These are phyloP conservation scores for Ceramica pisi DNA, from an alignment of 2,888 invertebrate genomes.

Conservation along the genomic window DNA sequence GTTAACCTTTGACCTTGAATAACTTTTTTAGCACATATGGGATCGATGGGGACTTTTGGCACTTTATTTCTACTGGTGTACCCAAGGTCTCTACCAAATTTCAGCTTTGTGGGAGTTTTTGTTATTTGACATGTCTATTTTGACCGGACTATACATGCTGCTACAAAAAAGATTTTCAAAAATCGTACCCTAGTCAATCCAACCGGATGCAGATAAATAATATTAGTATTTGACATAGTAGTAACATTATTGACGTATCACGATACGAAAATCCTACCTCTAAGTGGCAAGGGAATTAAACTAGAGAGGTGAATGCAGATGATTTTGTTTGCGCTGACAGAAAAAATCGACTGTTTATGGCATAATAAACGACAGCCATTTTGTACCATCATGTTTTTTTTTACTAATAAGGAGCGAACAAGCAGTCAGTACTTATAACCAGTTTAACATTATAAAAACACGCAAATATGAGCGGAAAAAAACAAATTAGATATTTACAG, in stretches of 20 bases:
- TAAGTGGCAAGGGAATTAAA: not conserved
- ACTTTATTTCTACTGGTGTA: too few relatives aligned
- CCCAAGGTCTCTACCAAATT: too few relatives aligned
- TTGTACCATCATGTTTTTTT: slow-evolving; percentile 26
- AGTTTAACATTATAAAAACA: not conserved
- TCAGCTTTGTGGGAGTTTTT: too few relatives aligned
- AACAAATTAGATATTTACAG: slow-evolving; percentile 2
- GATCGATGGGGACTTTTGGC: too few relatives aligned
- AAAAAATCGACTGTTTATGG: not conserved
- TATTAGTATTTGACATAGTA: not conserved
- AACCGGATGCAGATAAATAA: not conserved
- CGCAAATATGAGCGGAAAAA: slow-evolving; percentile 1
- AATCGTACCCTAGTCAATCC: not conserved
- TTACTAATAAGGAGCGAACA: not conserved
- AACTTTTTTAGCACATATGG: too few relatives aligned
- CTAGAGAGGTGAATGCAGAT: not conserved
- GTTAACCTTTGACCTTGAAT: too few relatives aligned
- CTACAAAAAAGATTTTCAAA: not conserved
- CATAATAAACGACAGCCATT: slow-evolving; percentile 23
- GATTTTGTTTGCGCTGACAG: not conserved
- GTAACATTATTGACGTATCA: not conserved
- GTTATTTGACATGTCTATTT: too few relatives aligned
- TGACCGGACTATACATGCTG: too few relatives aligned
- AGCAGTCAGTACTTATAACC: not conserved
- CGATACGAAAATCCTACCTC: not conserved